Conservation (phyloP, 2,797 vertebrate genomes). For the Diplodus sargus region DNA sequence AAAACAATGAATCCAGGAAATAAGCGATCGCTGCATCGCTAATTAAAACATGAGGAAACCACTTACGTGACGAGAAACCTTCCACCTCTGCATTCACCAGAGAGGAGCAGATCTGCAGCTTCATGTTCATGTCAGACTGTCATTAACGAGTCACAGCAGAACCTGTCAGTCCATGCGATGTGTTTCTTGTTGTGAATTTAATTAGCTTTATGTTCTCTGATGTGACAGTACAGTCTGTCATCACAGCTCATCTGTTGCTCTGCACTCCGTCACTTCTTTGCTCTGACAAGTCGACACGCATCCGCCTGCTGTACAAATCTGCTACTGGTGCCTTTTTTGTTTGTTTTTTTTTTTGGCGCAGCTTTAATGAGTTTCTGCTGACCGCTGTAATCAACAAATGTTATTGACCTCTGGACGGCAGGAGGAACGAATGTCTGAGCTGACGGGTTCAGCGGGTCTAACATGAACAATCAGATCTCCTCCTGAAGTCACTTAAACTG, state of each 20-base stretch:
- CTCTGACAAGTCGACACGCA: background rate
- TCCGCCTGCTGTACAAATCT: background rate
- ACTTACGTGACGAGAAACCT: background rate
- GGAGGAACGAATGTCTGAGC: slow-evolving; percentile 1
- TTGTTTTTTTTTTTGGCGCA: background rate
- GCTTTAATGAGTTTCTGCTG: background rate
- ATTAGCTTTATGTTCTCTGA: background rate
- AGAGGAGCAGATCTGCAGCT: background rate
- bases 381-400: slow-evolving; percentile 3
- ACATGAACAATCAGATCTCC: slow-evolving; percentile 23
- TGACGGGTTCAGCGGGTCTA: background rate
- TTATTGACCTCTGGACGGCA: background rate
- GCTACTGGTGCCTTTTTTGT: background rate
- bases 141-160: background rate
- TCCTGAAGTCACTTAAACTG: slow-evolving; percentile 8
- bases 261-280: background rate
- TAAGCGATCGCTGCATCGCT: no score
- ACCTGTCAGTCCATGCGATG: background rate
- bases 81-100: background rate
- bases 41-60: background rate
- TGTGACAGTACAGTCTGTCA: background rate
- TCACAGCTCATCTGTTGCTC: background rate
- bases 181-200: background rate
- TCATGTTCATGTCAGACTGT: background rate
- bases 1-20: background rate